phyloP scores from a whole-genome alignment of 2,888 invertebrate genomes.

The Suillia variegata region DNA sequence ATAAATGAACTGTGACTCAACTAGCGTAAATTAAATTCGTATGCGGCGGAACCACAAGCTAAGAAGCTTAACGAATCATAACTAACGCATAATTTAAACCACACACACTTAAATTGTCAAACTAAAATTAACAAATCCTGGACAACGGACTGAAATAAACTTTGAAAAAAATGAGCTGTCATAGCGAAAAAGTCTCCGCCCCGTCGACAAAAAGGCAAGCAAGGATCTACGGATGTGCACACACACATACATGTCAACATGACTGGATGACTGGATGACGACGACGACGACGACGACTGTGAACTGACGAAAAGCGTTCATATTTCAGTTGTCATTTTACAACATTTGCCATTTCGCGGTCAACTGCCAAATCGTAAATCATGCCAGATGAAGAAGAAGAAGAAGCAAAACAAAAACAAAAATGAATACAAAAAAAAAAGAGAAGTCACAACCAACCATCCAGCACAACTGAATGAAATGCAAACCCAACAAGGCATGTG shows the following conservation, averaged over 20 bases:
- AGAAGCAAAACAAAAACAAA: background rate
- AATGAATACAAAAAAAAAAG: too few species aligned
- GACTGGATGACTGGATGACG: background rate
- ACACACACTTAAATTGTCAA: conserved; percentile 16
- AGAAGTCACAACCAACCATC: too few species aligned
- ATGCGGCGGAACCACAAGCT: background rate
- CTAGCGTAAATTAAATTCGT: too few species aligned
- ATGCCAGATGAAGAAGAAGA: conserved; percentile 7
- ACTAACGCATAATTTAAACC: conserved; percentile 13
- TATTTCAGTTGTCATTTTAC: conserved; percentile 30
- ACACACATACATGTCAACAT: background rate
- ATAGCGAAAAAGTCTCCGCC: background rate
- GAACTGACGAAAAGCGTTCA: conserved; percentile 24
- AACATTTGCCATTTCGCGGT: conserved; percentile 26
- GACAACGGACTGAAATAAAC: conserved; percentile 9
- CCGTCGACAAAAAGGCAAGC: too few species aligned
- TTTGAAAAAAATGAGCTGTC: conserved; percentile 19
- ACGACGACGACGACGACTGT: background rate
- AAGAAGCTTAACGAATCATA: conserved; percentile 20
- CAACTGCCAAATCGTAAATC: conserved; percentile 30
- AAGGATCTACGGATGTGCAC: background rate
- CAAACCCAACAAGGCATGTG: too few species aligned
- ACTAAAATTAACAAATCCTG: background rate
- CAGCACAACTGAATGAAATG: too few species aligned
- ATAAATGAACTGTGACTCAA: too few species aligned